Evolutionary conservation across 1,140 invertebrate species (phyloP).

Genomic region (Cyclina sinensis): DNA sequence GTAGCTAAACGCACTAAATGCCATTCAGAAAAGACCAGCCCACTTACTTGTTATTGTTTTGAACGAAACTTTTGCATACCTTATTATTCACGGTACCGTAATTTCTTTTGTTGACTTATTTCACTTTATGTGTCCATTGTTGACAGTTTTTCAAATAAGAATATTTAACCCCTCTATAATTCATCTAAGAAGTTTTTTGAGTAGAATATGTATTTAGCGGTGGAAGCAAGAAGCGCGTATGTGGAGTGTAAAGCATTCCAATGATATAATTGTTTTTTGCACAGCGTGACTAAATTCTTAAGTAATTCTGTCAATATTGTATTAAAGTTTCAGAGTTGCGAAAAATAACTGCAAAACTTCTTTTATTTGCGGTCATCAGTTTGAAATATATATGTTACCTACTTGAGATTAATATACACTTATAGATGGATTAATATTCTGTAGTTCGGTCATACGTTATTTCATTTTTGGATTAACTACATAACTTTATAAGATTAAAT

Average conservation of each 20-base stretch:
- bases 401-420: conserved; percentile 23
- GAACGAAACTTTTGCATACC: conserved; percentile 10
- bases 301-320: conserved; percentile 27
- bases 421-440: conserved; percentile 39
- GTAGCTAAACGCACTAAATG: too few species aligned
- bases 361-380: conserved; percentile 16
- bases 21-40: too few species aligned
- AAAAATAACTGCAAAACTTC: conserved; percentile 24
- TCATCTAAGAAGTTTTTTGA: not conserved
- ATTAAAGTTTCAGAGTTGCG: conserved; percentile 24
- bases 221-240: not conserved
- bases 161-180: not conserved
- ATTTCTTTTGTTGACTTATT: not conserved
- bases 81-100: conserved; percentile 12
- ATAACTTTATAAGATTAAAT: conserved; percentile 7
- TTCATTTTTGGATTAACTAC: conserved; percentile 13
- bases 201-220: not conserved
- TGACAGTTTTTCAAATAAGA: not conserved
- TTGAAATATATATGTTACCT: not conserved
- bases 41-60: too few species aligned
- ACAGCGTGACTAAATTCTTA: not conserved
- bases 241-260: not conserved
- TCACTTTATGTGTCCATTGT: conserved; percentile 8
- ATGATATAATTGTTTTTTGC: not conserved
- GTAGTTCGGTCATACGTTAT: not conserved